Evolutionary conservation across 2,797 vertebrate genomes (phyloP).

Genomic region (Adelosebastes latens): DNA sequence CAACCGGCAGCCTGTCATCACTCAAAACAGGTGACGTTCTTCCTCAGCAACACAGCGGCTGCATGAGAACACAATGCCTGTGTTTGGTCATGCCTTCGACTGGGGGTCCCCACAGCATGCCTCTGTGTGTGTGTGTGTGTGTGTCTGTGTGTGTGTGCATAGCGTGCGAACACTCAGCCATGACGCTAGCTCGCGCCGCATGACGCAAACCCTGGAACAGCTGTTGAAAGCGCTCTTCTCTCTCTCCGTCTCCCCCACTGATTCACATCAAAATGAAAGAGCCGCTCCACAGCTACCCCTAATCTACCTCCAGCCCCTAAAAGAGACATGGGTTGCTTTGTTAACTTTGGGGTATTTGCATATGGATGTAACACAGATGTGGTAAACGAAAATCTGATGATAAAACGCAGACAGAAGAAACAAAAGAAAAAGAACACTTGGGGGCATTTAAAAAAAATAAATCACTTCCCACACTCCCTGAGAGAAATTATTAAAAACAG

Average conservation of each 20-base stretch:
- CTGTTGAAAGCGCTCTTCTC: slow-evolving; percentile 57
- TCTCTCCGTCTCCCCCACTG: slow-evolving; percentile 27
- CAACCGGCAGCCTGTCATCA: slow-evolving; percentile 34
- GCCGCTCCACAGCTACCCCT: slow-evolving; percentile 35
- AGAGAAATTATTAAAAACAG: slow-evolving; percentile 63
- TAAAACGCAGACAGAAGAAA: slow-evolving; percentile 52
- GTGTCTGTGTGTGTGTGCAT: slow-evolving; percentile 34
- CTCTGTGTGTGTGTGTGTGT: background rate
- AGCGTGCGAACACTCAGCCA: slow-evolving; percentile 72
- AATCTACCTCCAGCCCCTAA: slow-evolving; percentile 37
- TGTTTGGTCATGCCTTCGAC: slow-evolving; percentile 55
- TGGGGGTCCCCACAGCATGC: slow-evolving; percentile 57
- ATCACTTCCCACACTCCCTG: slow-evolving; percentile 49
- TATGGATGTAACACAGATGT: slow-evolving; percentile 62
- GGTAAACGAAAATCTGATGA: slow-evolving; percentile 23
- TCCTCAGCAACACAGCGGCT: slow-evolving; percentile 43
- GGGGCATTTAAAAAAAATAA: slow-evolving; percentile 38
- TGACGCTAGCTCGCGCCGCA: slow-evolving; percentile 57
- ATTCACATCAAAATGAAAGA: slow-evolving; percentile 42
- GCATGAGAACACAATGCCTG: slow-evolving; percentile 39
- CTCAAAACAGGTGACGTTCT: slow-evolving; percentile 44
- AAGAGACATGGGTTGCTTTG: slow-evolving; percentile 27
- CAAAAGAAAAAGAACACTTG: slow-evolving; percentile 32
- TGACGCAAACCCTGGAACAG: slow-evolving; percentile 71
- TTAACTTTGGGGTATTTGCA: slow-evolving; percentile 55